Percentiles rank a stretch among this genome's conserved stretches.
These are phyloP conservation scores for Oncorhynchus tshawytscha DNA, from an alignment of 2,113 vertebrate species.

Conservation along the genomic window DNA sequence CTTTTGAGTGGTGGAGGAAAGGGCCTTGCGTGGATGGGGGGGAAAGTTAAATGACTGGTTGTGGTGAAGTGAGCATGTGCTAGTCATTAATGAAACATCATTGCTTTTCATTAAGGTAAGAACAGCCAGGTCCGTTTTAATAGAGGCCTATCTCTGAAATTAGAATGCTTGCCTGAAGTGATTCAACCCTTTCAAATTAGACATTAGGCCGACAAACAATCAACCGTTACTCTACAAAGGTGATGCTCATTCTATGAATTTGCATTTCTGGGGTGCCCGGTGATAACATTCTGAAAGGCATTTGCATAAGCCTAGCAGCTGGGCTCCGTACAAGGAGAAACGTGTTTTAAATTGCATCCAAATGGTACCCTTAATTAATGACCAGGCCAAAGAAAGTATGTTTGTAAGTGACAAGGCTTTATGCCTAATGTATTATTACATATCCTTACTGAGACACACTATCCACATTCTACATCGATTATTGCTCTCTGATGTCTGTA, in stretches of 20 bases:
- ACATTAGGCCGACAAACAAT: slow-evolving; percentile 59
- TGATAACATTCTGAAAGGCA: slow-evolving; percentile 33
- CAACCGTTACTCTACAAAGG: slow-evolving; percentile 18
- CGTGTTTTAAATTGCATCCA: slow-evolving; percentile 66
- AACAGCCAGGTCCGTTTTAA: slow-evolving; percentile 42
- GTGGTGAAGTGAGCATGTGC: not conserved
- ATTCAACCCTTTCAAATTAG: slow-evolving; percentile 55
- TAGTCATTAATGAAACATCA: slow-evolving; percentile 25
- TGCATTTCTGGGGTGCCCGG: slow-evolving; percentile 20
- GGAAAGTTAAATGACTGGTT: not conserved
- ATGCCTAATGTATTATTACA: slow-evolving; percentile 16
- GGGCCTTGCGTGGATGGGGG: not conserved
- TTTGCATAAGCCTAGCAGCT: slow-evolving; percentile 63
- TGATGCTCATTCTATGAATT: not conserved
- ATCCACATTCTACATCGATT: slow-evolving; percentile 20
- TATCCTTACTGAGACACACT: slow-evolving; percentile 37
- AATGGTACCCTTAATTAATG: slow-evolving; percentile 51
- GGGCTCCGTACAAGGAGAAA: slow-evolving; percentile 32
- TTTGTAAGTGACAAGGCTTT: not conserved
- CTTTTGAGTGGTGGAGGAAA: not conserved
- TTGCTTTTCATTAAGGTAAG: slow-evolving; percentile 18
- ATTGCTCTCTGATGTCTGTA: slow-evolving; percentile 28
- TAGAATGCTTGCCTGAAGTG: slow-evolving; percentile 46
- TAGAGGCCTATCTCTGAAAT: slow-evolving; percentile 42
- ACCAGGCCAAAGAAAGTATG: slow-evolving; percentile 43